Conservation (phyloP, 2,113 vertebrate species). For the Platysternon megacephalum region DNA sequence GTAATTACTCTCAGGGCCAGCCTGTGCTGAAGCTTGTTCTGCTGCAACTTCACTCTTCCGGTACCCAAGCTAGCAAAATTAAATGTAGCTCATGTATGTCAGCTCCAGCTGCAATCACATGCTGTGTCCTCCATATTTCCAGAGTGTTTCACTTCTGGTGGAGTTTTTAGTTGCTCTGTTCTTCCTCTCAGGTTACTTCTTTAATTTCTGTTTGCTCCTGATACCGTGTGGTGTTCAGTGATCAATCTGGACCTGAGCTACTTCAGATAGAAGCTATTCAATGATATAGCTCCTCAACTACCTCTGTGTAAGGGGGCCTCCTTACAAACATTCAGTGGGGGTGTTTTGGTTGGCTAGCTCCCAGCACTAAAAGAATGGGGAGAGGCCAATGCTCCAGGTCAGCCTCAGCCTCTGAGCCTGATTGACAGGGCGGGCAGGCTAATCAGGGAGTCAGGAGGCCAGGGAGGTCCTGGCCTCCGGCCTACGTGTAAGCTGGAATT, state of each 20-base stretch:
- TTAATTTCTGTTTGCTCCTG: not conserved
- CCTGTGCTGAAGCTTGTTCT: not conserved
- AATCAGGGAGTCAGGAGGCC: no score
- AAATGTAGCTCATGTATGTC: not conserved
- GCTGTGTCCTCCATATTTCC: not conserved
- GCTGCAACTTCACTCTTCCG: not conserved
- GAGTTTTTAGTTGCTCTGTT: not conserved
- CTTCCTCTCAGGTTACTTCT: not conserved
- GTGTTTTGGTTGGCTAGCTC: no score
- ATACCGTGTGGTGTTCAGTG: not conserved
- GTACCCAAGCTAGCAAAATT: not conserved
- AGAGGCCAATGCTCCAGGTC: no score
- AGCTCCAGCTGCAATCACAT: not conserved
- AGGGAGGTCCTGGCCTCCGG: no score
- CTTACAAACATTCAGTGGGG: no score
- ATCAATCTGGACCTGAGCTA: not conserved
- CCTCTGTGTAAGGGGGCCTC: no score
- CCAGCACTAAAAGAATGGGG: no score
- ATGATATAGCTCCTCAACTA: not conserved
- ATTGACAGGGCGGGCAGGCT: no score
- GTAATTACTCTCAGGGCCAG: not conserved
- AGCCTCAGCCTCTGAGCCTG: no score
- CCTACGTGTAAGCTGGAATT: no score
- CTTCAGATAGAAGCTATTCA: not conserved
- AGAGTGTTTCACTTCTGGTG: not conserved